Conservation (phyloP, 2,113 vertebrate species). For the Ailuropoda melanoleuca region DNA sequence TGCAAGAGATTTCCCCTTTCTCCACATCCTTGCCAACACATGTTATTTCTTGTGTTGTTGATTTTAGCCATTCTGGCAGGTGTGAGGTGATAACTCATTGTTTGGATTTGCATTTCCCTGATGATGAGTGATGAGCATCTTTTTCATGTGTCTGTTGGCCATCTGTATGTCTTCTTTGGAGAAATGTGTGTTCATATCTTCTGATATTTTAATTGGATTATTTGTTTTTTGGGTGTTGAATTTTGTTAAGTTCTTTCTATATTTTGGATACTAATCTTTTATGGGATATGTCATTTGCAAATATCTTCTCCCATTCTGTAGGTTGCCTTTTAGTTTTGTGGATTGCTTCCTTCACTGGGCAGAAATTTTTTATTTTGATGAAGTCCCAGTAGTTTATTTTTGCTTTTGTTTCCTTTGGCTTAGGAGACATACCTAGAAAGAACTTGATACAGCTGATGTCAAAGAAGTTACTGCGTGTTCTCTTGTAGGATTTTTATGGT, state of each 20-base stretch:
- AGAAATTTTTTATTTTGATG: neutral
- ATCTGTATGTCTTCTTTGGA: neutral
- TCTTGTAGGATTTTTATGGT: neutral
- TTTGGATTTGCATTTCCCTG: neutral
- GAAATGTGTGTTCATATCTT: neutral
- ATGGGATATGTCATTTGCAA: neutral
- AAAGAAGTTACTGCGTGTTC: neutral
- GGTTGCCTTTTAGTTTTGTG: neutral
- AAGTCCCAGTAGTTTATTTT: neutral
- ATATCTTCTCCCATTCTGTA: neutral
- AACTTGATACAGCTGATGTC: neutral
- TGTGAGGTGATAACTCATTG: neutral
- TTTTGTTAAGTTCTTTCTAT: neutral
- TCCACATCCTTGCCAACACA: neutral
- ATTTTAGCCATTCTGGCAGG: neutral
- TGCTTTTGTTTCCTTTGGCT: neutral
- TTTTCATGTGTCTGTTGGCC: neutral
- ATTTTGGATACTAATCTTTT: neutral
- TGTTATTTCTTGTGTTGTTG: neutral
- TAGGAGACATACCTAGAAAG: neutral
- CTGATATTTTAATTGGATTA: neutral
- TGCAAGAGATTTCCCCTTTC: neutral
- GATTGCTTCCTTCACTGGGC: neutral
- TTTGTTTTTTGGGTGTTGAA: neutral
- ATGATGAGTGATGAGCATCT: neutral